Conservation (phyloP, 2,113 vertebrate genomes). For the Struthidea cinerea region DNA sequence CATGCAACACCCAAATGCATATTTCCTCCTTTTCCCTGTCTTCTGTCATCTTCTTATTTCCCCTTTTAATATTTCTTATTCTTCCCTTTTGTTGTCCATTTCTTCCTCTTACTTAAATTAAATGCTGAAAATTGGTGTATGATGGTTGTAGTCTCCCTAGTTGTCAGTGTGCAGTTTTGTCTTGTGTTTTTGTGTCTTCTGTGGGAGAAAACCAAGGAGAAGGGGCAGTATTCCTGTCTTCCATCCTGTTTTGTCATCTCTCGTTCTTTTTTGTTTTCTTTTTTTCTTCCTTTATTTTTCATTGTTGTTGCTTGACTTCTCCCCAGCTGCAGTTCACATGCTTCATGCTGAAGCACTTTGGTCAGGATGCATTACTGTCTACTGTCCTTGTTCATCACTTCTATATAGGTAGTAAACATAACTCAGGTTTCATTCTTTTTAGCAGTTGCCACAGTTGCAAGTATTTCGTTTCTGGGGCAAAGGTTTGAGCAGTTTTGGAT, state of each 20-base stretch:
- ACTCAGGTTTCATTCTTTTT: background rate
- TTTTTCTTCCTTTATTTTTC: background rate
- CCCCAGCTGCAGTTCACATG: background rate
- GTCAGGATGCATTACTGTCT: background rate
- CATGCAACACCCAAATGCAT: rapidly evolving
- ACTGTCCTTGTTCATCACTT: background rate
- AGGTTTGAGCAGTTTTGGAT: background rate
- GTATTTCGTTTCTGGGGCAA: background rate
- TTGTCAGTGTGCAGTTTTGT: background rate
- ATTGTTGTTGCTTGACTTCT: background rate
- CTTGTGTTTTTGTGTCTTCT: background rate
- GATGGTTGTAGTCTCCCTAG: background rate
- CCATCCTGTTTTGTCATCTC: background rate
- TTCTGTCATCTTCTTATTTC: background rate
- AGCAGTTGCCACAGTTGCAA: background rate
- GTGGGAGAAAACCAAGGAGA: background rate
- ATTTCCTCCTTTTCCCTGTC: background rate
- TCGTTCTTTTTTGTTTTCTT: background rate
- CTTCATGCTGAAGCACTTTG: background rate
- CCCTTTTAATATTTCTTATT: background rate
- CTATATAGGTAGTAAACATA: background rate
- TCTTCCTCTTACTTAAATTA: background rate
- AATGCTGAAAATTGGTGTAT: background rate
- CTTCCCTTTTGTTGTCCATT: background rate
- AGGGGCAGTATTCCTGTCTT: background rate